phyloP scores from a whole-genome alignment of 2,888 invertebrate genomes.

The Clostera curtula region DNA sequence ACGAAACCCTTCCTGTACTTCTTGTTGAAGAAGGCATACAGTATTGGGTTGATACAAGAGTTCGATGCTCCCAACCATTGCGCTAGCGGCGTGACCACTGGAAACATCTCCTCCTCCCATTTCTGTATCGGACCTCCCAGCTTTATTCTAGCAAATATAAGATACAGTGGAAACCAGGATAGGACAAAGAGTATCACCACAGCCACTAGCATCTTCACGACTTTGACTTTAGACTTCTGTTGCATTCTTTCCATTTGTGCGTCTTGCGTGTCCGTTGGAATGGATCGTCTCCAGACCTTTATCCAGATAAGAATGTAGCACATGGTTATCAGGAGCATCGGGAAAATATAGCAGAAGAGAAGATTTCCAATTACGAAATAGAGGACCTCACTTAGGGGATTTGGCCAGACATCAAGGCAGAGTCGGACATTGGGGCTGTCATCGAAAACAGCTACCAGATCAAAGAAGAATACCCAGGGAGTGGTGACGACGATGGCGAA shows the following conservation, averaged over 20 bases:
- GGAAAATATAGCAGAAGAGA: conserved; percentile 91
- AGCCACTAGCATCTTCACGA: conserved; percentile 94
- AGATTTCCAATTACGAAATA: conserved; percentile 94
- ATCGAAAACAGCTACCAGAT: conserved; percentile 82
- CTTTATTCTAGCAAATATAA: conserved; percentile 91
- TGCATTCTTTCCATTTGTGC: conserved; percentile 94
- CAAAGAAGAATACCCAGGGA: conserved; percentile 94
- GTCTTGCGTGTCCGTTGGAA: conserved; percentile 93
- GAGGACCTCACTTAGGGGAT: conserved; percentile 84
- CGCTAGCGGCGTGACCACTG: conserved; percentile 89
- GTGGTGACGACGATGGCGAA: conserved; percentile 88
- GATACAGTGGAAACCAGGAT: conserved; percentile 94
- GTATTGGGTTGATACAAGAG: conserved; percentile 95
- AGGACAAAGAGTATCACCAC: conserved; percentile 95
- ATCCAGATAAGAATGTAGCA: conserved; percentile 96
- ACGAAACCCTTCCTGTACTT: conserved; percentile 93
- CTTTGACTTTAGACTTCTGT: conserved; percentile 95
- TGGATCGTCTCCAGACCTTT: conserved; percentile 90
- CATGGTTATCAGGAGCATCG: conserved; percentile 91
- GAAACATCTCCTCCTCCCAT: conserved; percentile 87
- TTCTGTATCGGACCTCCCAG: conserved; percentile 83
- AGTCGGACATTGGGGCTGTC: conserved; percentile 84
- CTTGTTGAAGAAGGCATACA: conserved; percentile 96
- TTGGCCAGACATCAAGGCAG: conserved; percentile 91
- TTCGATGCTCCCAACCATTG: conserved; percentile 96